Evolutionary conservation across 2,113 vertebrate genomes (phyloP).

Genomic region (Murina feae): DNA sequence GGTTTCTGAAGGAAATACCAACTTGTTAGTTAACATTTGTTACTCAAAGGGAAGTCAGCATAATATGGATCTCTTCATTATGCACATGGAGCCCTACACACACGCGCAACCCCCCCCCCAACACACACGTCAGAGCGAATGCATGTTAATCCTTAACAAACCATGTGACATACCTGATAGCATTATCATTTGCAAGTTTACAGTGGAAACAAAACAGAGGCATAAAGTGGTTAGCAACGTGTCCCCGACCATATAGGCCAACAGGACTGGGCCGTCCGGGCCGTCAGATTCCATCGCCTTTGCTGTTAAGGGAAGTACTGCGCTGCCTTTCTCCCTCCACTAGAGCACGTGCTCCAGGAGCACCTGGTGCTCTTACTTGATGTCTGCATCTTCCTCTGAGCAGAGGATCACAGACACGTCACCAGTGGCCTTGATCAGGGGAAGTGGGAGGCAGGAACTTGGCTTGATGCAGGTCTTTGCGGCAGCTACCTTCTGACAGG

Average conservation of each 20-base stretch:
- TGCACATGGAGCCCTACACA: neutral
- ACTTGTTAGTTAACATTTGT: conserved; percentile 5
- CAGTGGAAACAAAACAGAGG: neutral
- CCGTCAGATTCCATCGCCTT: too few relatives aligned
- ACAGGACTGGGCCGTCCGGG: neutral
- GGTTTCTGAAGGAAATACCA: neutral
- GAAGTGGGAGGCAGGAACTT: neutral
- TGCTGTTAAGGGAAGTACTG: neutral
- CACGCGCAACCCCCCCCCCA: neutral
- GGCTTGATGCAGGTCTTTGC: neutral
- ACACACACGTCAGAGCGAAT: too few relatives aligned
- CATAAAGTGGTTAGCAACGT: neutral
- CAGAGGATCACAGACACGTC: neutral
- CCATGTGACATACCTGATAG: neutral
- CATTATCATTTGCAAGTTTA: neutral
- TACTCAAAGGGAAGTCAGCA: neutral
- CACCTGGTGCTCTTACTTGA: neutral
- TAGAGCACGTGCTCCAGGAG: neutral
- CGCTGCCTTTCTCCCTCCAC: neutral
- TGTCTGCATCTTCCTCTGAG: neutral
- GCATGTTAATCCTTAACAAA: neutral
- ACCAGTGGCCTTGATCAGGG: neutral
- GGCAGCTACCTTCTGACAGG: neutral
- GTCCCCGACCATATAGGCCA: neutral
- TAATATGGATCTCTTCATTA: neutral